Evolutionary conservation across 2,888 invertebrate genomes (phyloP), one percentile per base, ranked within the genome.

Genomic region (Spodoptera littoralis): DNA sequence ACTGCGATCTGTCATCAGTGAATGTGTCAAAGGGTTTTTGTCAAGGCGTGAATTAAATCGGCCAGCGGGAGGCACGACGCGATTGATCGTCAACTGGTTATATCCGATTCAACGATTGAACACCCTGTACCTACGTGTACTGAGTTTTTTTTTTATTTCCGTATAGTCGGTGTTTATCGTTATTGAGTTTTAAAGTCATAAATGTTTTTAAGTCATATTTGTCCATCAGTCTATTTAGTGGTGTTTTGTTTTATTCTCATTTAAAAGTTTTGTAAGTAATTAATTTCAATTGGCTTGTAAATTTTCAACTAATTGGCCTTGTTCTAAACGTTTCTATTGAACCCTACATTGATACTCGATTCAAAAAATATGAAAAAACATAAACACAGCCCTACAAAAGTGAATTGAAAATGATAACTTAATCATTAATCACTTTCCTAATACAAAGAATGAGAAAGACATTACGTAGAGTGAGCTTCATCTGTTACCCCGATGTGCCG

Each of bases 11-110:
- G 94, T 93, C 94, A 92, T 81, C 78, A 77, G 81, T 89, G 88
- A 90, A 88, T 84, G 82, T 86, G 89, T 91, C 92, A 94, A 94
- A 94, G 94, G 94, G 94, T 91, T 92, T 88, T 86, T 88, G 88
- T 89, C 86, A 87, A 87, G 86, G 92, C 88, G 88, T 84, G 92
- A 92, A 93, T 93, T 94, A 92, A 93, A 91, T 82, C 90, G 76
- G 80, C 84, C 94, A 93, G 94, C 94, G 91, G 94, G 94, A 86
- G 92, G 88, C 82, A 82, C 45, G 82, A 79, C 80, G 82, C 84
- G 81, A 88, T 89, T 90, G 89, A 92, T 90, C 87, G 81, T 62
- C 73, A 86, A 87, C 90, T 84, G 84, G 89, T 88, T 88, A 69
- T 73, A 80, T 73, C 76, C 73, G 68, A 61, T 61, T 73, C 59